Evolutionary conservation across 2,888 invertebrate genomes (phyloP).

Genomic region (Empis livida): DNA sequence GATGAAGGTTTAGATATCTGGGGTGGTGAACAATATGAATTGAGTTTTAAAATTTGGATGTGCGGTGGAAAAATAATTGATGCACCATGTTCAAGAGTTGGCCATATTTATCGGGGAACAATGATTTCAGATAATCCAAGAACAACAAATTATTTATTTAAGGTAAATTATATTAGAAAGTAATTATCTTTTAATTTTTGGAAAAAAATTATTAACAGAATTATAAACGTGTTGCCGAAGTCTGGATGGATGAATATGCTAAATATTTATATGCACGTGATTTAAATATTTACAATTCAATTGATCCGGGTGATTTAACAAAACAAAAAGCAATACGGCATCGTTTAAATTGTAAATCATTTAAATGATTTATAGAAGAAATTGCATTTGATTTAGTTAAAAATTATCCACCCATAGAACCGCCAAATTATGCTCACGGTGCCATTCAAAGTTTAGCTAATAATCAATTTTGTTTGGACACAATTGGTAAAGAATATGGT

Average conservation of each 20-base stretch:
- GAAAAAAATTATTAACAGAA: conserved; percentile 66
- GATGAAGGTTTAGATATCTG: conserved; percentile 90
- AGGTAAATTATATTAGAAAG: no score
- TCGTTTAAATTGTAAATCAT: conserved; percentile 73
- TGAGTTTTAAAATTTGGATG: conserved; percentile 97
- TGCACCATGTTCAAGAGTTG: conserved; percentile 86
- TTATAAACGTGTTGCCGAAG: conserved; percentile 85
- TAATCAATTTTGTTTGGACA: conserved; percentile 68
- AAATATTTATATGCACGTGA: conserved; percentile 69
- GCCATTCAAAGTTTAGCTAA: conserved; percentile 51
- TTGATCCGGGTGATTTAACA: conserved; percentile 72
- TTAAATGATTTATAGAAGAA: conserved; percentile 92
- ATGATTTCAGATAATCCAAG: conserved; percentile 90
- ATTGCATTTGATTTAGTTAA: conserved; percentile 83
- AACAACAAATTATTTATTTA: conserved; percentile 66
- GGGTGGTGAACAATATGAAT: conserved; percentile 97
- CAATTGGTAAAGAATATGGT: conserved; percentile 35
- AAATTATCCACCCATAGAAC: conserved; percentile 83
- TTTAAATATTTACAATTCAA: conserved; percentile 53
- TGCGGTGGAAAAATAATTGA: conserved; percentile 89
- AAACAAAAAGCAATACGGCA: conserved; percentile 63
- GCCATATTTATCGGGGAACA: conserved; percentile 78
- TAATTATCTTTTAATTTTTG: conserved; percentile 8
- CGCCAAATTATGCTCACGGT: conserved; percentile 67
- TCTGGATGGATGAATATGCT: conserved; percentile 99